Percentiles rank a stretch among this genome's conserved stretches.
Conservation (phyloP, 2,797 vertebrate species). For the Eospalax fontanierii region DNA sequence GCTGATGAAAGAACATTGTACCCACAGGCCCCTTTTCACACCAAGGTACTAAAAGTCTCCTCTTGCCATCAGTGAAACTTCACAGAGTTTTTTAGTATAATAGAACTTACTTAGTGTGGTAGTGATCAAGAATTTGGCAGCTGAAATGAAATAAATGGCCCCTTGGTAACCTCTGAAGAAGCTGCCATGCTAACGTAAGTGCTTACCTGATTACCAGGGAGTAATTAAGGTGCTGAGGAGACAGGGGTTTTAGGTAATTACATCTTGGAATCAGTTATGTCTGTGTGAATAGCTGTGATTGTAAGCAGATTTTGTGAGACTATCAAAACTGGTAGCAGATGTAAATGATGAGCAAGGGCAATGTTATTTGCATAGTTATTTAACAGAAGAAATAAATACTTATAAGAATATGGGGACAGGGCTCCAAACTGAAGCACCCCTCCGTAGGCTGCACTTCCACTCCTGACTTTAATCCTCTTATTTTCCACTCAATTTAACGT, state of each 20-base stretch:
- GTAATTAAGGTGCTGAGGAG: conserved; percentile 61
- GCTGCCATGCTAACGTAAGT: conserved; percentile 50
- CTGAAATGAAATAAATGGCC: conserved; percentile 60
- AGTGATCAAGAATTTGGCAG: conserved; percentile 69
- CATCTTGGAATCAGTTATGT: conserved; percentile 64
- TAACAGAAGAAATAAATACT: conserved; percentile 46
- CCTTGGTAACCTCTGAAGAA: conserved; percentile 69
- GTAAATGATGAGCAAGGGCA: conserved; percentile 43
- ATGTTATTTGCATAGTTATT: conserved; percentile 58
- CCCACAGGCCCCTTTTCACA: conserved; percentile 32
- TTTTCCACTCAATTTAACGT: conserved; percentile 33
- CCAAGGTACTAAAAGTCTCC: conserved; percentile 52
- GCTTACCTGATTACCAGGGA: conserved; percentile 70
- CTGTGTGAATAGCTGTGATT: conserved; percentile 57
- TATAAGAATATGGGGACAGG: not conserved
- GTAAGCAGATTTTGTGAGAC: conserved; percentile 64
- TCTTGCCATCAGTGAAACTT: conserved; percentile 48
- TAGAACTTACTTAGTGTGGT: conserved; percentile 62
- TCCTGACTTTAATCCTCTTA: conserved; percentile 47
- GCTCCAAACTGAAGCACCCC: not conserved
- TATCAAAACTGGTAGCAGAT: conserved; percentile 42
- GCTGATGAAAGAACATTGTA: conserved; percentile 55
- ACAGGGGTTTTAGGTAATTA: conserved; percentile 70
- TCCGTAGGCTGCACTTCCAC: conserved; percentile 30
- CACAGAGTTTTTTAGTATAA: not conserved